A percentile compares a stretch with the other conserved stretches of the same genome.
Conservation (phyloP, 2,113 vertebrate species). For the Amazona guildingii region DNA sequence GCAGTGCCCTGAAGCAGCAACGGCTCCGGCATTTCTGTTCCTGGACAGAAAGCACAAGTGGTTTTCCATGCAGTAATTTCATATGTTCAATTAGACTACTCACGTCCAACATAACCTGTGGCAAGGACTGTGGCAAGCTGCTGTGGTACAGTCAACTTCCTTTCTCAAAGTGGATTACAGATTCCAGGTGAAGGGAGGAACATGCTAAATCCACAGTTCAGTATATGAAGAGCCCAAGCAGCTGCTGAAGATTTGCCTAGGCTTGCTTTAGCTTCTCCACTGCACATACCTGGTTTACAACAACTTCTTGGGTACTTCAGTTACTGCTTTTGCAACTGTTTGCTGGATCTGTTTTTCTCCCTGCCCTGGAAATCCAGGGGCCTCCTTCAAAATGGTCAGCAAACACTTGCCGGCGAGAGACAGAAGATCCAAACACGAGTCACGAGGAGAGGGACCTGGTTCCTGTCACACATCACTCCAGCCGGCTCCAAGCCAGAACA, state of each 20-base stretch:
- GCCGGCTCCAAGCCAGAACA: background rate
- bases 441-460: background rate
- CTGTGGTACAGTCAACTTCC: background rate
- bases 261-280: background rate
- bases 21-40: background rate
- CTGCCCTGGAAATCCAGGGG: background rate
- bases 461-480: background rate
- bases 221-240: background rate
- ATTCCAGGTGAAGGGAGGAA: conserved; percentile 7
- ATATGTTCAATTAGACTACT: background rate
- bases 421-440: background rate
- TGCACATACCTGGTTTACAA: background rate
- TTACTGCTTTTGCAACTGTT: background rate
- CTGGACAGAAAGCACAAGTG: background rate
- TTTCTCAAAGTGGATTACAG: background rate
- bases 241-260: background rate
- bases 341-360: background rate
- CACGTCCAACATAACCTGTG: background rate
- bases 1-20: background rate
- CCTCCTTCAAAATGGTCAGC: background rate
- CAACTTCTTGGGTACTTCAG: background rate
- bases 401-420: background rate
- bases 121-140: background rate
- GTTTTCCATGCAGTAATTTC: background rate
- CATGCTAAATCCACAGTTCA: background rate